Evolutionary conservation across 2,113 vertebrate species (phyloP), one percentile per base, ranked within the genome.

Genomic region (Podocnemis expansa): DNA sequence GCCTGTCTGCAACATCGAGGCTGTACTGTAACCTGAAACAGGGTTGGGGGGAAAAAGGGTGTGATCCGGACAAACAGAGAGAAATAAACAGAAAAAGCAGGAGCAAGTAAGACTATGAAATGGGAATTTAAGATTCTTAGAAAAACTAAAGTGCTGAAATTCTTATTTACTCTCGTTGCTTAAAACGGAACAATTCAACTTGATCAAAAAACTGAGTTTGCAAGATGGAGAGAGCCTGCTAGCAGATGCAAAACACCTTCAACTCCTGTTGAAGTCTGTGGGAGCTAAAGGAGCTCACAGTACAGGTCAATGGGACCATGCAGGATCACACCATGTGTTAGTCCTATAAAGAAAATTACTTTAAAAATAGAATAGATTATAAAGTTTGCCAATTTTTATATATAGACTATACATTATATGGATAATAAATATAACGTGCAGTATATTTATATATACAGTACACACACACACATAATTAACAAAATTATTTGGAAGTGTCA

Each of bases 1-100:
- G 99, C 98, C 99, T 99, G 99, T 99, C 99, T 94, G 99, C 99
- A 98, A 99, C 99, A 97, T 99, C 99, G 56, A 99, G 98, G 98
- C 98, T 99, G 99, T 99, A 99, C 97, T 99, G 99, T 93, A 99
- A 98, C 99, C 99, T 99, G 98, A 70, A 99, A 98, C 67, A 70
- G 98, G 96, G 98, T 55, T 87, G 52, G 97, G 98, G 98, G 80
- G 84, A 94, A 91, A 97, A 81, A 96, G 52, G 95, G 91, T 17
- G 83, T 24, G 9, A 90, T 95, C 95, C 96, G 16, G 94, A 96
- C 89, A 96, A 41, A 97, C 67, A 90, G 78, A 96, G 22, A 96
- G 90, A 97, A 96, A 93, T 67, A 94, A 89, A 96, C 89, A 97
- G 89, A 97, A 94, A 95, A 91, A 96, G 96, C 49, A 96, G 95